Evolutionary conservation across 1,140 invertebrate genomes (phyloP).

Genomic region (Trachymyrmex septentrionalis): DNA sequence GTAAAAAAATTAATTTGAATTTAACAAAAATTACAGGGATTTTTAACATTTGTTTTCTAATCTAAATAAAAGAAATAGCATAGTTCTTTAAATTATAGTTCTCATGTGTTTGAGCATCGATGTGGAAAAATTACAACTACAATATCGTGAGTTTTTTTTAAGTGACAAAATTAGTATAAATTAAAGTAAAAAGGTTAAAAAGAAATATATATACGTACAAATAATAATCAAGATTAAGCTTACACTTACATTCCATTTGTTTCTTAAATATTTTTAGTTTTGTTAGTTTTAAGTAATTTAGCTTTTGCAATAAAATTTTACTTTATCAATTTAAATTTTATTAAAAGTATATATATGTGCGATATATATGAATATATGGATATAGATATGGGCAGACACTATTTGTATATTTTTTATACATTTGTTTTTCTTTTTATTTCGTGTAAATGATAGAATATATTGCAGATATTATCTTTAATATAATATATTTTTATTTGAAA

Average conservation of each 20-base stretch:
- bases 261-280: neutral
- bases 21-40: neutral
- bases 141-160: neutral
- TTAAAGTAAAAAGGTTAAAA: neutral
- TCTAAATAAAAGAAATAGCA: neutral
- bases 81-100: neutral
- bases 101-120: neutral
- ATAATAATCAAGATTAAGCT: neutral
- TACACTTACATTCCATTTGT: neutral
- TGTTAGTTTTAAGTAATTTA: neutral
- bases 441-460: too few species aligned
- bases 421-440: too few species aligned
- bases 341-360: neutral
- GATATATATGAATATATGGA: neutral
- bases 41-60: neutral
- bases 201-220: neutral
- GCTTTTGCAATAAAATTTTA: neutral
- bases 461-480: too few species aligned
- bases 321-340: neutral
- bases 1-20: neutral
- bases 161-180: neutral
- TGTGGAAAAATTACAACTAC: conserved; percentile 1
- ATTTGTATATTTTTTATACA: too few species aligned
- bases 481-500: too few species aligned
- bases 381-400: too few species aligned